Evolutionary conservation across 2,797 vertebrate genomes (phyloP).

Genomic region (Poeciliopsis gracilis): DNA sequence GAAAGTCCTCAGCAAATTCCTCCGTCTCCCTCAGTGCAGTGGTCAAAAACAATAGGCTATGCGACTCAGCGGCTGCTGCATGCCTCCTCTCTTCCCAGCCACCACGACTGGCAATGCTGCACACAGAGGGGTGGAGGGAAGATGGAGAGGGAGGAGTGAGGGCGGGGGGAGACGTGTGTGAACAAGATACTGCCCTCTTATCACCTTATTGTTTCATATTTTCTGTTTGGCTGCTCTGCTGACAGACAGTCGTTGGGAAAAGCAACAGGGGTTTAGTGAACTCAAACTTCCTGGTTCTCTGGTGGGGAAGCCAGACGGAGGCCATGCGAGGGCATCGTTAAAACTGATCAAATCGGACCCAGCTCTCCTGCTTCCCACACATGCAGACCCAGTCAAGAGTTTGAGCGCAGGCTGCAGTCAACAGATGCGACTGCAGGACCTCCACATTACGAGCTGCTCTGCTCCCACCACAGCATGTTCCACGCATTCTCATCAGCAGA

Average conservation of each 20-base stretch:
- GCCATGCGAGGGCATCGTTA: background rate
- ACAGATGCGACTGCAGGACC: background rate
- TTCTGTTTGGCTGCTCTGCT: background rate
- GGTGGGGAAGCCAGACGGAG: background rate
- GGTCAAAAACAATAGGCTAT: conserved; percentile 41
- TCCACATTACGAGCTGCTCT: no score
- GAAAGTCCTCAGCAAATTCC: conserved; percentile 19
- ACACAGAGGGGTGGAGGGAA: conserved; percentile 47
- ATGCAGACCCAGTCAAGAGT: background rate
- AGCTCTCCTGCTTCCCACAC: background rate
- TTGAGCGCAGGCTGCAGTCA: background rate
- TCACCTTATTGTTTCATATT: conserved; percentile 27
- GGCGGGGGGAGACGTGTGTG: conserved; percentile 57
- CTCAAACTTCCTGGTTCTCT: background rate
- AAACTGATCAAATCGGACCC: background rate
- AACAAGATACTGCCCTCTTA: conserved; percentile 51
- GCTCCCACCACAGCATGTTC: background rate
- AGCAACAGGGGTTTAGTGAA: background rate
- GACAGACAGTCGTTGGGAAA: background rate
- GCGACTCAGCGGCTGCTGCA: conserved; percentile 49
- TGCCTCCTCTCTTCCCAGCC: conserved; percentile 53
- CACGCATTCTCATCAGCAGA: background rate
- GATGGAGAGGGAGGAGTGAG: conserved; percentile 63
- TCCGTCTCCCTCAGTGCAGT: background rate
- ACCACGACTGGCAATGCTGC: conserved; percentile 47